These are phyloP conservation scores for Lagopus leucura DNA, from an alignment of 2,113 vertebrate species.

Conservation along the genomic window DNA sequence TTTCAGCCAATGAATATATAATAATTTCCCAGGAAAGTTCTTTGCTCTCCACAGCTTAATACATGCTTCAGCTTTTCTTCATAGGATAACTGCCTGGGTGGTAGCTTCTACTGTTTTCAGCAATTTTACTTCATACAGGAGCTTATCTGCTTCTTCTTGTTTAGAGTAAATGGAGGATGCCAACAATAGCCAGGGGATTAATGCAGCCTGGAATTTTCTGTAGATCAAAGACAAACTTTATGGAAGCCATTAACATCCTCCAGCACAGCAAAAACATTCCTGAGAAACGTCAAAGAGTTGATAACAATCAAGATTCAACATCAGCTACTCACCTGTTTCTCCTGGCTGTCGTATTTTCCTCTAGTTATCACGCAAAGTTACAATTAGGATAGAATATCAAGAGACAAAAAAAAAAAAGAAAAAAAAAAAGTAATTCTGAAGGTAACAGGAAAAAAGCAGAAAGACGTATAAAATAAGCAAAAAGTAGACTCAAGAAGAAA, in stretches of 20 bases:
- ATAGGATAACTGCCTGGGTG: slow-evolving; percentile 10
- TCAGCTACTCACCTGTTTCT: background rate
- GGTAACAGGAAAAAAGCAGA: background rate
- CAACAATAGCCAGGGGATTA: slow-evolving; percentile 6
- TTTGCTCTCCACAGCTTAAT: slow-evolving; percentile 46
- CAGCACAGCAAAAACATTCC: slow-evolving; percentile 9
- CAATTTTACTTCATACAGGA: background rate
- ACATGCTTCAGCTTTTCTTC: slow-evolving; percentile 23
- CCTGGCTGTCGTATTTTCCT: background rate
- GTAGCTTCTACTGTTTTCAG: slow-evolving; percentile 8
- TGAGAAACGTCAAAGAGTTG: slow-evolving; percentile 29
- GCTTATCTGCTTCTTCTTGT: slow-evolving; percentile 37
- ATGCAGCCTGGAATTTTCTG: slow-evolving; percentile 26
- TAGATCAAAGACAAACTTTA: slow-evolving; percentile 60
- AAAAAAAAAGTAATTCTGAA: background rate
- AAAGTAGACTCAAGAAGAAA: background rate
- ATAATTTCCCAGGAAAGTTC: slow-evolving; percentile 14
- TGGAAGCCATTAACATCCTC: slow-evolving; percentile 15
- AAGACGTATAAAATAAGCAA: background rate
- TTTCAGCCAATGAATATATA: slow-evolving; percentile 6
- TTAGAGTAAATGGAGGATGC: slow-evolving; percentile 1
- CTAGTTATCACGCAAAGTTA: background rate
- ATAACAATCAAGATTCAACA: background rate
- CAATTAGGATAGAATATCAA: background rate
- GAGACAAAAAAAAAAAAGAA: rapidly evolving